These are phyloP conservation scores for Catagonus wagneri DNA, from an alignment of 2,113 vertebrate species.

Conservation along the genomic window DNA sequence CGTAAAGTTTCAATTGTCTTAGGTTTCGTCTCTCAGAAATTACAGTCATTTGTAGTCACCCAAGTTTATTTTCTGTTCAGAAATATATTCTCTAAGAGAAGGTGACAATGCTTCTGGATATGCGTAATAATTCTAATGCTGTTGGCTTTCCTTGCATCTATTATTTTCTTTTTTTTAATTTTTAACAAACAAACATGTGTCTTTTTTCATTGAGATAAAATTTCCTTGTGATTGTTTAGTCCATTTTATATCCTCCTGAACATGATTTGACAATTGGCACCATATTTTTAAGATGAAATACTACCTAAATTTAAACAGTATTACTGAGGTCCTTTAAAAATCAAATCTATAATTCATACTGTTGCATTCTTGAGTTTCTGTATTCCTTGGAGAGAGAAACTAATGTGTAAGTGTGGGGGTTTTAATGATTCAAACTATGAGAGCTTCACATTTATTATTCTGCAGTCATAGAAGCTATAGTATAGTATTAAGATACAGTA, in stretches of 20 bases:
- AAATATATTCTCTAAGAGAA: constrained; percentile 31
- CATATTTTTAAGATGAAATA: neutral
- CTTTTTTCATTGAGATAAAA: constrained; percentile 70
- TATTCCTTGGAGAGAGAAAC: neutral
- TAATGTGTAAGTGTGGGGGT: neutral
- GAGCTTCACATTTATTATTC: neutral
- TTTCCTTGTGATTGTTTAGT: constrained; percentile 52
- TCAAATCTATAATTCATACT: neutral
- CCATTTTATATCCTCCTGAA: constrained; percentile 57
- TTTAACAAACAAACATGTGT: neutral
- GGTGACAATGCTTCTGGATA: neutral
- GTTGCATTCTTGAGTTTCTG: neutral
- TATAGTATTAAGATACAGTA: neutral
- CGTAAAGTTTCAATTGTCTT: too few relatives aligned
- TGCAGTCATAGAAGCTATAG: neutral
- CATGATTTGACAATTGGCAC: neutral
- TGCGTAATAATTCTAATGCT: neutral
- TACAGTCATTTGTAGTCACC: neutral
- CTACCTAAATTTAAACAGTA: neutral
- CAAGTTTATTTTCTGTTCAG: constrained; percentile 32
- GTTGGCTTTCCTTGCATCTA: neutral
- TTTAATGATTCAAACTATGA: neutral
- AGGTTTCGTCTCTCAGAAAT: too few relatives aligned
- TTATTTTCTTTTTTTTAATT: constrained; percentile 33
- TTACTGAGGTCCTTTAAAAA: neutral